Conservation (phyloP, 2,113 vertebrate genomes). For the Notothenia coriiceps region DNA sequence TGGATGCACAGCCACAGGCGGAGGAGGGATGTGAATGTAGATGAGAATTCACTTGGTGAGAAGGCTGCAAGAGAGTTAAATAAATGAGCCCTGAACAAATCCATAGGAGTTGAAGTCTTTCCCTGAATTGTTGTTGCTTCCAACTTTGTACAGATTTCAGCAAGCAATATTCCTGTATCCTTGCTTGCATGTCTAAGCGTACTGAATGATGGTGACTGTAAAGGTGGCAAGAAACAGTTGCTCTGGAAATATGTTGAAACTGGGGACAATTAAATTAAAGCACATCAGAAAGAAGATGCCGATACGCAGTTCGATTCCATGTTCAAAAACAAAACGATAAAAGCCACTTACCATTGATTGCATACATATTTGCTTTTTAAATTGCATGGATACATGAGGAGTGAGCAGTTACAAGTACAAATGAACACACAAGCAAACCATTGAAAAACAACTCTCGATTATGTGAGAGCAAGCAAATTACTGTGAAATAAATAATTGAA, state of each 20-base stretch:
- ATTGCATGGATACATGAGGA: not conserved
- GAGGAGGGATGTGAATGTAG: constrained; percentile 63
- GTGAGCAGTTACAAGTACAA: not conserved
- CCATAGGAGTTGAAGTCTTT: constrained; percentile 45
- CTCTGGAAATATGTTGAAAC: too few species aligned
- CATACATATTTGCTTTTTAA: too few species aligned
- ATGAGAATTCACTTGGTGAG: constrained; percentile 60
- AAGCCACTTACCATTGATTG: too few species aligned
- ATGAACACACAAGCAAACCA: constrained; percentile 13
- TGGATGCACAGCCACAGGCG: constrained; percentile 65
- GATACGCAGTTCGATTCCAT: too few species aligned
- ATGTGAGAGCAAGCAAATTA: not conserved
- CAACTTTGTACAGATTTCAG: not conserved
- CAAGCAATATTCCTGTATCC: too few species aligned
- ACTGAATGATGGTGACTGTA: too few species aligned
- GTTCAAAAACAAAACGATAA: not conserved
- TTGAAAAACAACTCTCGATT: not conserved
- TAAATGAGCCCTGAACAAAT: constrained; percentile 64
- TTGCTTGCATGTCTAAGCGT: too few species aligned
- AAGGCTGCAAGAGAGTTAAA: constrained; percentile 57
- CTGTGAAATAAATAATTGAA: not conserved
- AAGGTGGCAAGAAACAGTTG: too few species aligned
- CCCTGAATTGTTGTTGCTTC: constrained; percentile 8
- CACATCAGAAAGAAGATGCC: too few species aligned
- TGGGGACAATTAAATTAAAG: too few species aligned